Evolutionary conservation across 2,113 vertebrate species (phyloP).

Genomic region (Nematolebias whitei): DNA sequence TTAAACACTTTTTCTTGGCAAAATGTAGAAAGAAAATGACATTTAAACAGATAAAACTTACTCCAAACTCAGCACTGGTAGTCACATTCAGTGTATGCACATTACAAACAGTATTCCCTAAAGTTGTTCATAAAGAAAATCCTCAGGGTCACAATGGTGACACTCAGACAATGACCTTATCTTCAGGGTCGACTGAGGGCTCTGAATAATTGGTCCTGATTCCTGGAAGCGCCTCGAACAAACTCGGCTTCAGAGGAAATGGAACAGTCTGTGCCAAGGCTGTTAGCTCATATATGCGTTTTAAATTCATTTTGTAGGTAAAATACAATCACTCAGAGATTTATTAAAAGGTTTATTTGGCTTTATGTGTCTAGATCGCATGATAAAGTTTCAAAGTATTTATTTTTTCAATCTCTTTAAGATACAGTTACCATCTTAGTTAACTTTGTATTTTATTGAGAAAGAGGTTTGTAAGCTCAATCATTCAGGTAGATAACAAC

Average conservation of each 20-base stretch:
- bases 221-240: constrained; percentile 70
- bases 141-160: constrained; percentile 56
- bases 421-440: no score
- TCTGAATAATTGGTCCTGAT: constrained; percentile 74
- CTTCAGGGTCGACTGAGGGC: constrained; percentile 61
- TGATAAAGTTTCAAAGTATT: background rate
- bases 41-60: constrained; percentile 48
- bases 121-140: constrained; percentile 65
- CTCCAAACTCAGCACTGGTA: constrained; percentile 21
- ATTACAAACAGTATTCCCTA: constrained; percentile 17
- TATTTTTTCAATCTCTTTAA: background rate
- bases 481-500: no score
- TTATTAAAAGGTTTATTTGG: background rate
- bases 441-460: no score
- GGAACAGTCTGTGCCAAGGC: constrained; percentile 41
- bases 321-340: constrained; percentile 39
- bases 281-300: constrained; percentile 53
- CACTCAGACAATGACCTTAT: constrained; percentile 72
- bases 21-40: constrained; percentile 59
- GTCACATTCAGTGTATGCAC: constrained; percentile 29
- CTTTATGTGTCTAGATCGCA: background rate
- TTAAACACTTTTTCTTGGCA: constrained; percentile 43
- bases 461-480: no score
- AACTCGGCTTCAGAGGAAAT: constrained; percentile 63
- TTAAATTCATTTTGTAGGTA: constrained; percentile 64